Conservation (phyloP, 1,140 invertebrate genomes). For the Microplitis demolitor region DNA sequence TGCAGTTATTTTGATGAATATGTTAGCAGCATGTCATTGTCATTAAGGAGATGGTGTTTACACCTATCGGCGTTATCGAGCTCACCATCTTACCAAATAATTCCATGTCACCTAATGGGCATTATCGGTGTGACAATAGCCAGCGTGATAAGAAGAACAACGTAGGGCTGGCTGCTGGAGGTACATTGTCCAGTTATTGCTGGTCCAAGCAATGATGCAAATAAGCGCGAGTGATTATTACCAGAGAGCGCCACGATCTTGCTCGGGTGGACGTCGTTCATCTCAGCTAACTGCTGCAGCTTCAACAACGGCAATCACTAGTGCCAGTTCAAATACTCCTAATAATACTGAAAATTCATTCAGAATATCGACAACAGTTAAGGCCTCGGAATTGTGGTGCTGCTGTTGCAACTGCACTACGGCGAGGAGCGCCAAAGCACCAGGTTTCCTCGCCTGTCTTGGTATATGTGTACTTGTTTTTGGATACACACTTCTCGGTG, state of each 20-base stretch:
- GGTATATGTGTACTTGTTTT: constrained; percentile 86
- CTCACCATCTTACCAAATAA: neutral
- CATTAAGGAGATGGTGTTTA: neutral
- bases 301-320: constrained; percentile 35
- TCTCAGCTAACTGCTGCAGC: constrained; percentile 22
- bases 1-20: no score
- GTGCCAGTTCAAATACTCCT: constrained; percentile 5
- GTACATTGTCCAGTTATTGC: neutral
- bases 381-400: constrained; percentile 51
- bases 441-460: constrained; percentile 57
- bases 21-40: neutral
- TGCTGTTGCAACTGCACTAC: constrained; percentile 54
- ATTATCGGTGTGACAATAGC: neutral
- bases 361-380: constrained; percentile 39
- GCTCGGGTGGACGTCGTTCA: constrained; percentile 40
- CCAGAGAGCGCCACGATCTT: constrained; percentile 51
- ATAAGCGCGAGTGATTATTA: constrained; percentile 51
- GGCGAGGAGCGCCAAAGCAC: constrained; percentile 55
- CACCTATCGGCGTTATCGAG: neutral
- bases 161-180: neutral
- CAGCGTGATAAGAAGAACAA: neutral
- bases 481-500: constrained; percentile 88
- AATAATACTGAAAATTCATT: constrained; percentile 34
- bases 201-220: constrained; percentile 43
- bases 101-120: neutral